Evolutionary conservation across 2,113 vertebrate species (phyloP), one percentile per base, ranked within the genome.

Genomic region (Triplophysa tibetana): DNA sequence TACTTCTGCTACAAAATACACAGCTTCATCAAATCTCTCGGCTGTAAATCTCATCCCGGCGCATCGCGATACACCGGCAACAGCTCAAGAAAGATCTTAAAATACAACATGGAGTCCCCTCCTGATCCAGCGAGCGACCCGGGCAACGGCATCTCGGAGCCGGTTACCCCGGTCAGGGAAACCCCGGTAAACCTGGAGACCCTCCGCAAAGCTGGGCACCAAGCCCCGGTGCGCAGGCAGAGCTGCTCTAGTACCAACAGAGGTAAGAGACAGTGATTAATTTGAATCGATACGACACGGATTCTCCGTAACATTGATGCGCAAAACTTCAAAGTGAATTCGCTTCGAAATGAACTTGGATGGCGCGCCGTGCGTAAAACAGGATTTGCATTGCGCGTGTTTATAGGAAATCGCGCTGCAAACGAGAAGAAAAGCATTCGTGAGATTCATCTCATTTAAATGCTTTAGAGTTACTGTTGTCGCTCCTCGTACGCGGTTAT

Each of bases 71-170:
- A 91, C 86, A 81, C 77, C 73, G 88, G 85, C 85, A 72, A 74
- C 83, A 89, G 80, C 85, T 83, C 78, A 85, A 84, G 79, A 86
- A 87, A 78, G 38, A 88, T 74, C 89, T 87, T 82, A 67, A 91
- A 83, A 89, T 88, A 93, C 94, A 94, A 94, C 95, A 97, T 97
- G 96, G 96, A 97, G 94, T 95, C 96, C 91, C 94, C 95, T 92
- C 95, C 95, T 91, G 95, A 96, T 93, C 94, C 95, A 92, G 93
- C 92, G 89, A 97, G 93, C 94, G 95, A 93, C 89, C 91, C 93
- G 94, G 95, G 93, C 91, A 96, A 95, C 95, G 94, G 94, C 93
- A 94, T 92, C 90, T 92, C 95, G 87, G 95, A 96, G 90, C 91
- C 95, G 93, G 95, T 93, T 92, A 93, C 93, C 90, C 92, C 94